A percentile compares a stretch with the other conserved stretches of the same genome.
These are phyloP conservation scores for Mallotus villosus DNA, from an alignment of 2,797 vertebrate species.

Conservation along the genomic window DNA sequence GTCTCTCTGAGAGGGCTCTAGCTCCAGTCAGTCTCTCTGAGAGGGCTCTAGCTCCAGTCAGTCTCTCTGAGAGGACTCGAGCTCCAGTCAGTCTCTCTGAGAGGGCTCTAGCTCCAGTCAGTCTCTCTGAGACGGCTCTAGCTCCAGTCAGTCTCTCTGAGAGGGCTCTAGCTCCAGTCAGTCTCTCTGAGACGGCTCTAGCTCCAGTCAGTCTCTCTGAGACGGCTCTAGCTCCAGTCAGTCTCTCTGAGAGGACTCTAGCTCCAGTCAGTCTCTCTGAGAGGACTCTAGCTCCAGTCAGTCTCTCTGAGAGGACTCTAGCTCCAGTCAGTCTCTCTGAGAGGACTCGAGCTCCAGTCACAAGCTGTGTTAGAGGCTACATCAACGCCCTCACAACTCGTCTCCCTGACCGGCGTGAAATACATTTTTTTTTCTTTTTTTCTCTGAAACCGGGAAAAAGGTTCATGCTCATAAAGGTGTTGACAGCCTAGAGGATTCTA, in stretches of 20 bases:
- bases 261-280: not conserved
- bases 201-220: not conserved
- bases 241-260: not conserved
- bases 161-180: not conserved
- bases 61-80: too few relatives aligned
- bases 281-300: not conserved
- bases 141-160: not conserved
- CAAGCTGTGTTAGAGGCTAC: not conserved
- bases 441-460: not conserved
- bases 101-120: not conserved
- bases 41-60: not conserved
- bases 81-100: not conserved
- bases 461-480: not conserved
- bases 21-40: not conserved
- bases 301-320: not conserved
- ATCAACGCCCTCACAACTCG: not conserved
- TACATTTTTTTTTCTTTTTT: not conserved
- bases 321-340: not conserved
- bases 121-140: not conserved
- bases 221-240: not conserved
- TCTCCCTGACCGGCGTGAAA: not conserved
- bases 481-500: not conserved
- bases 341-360: not conserved
- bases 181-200: not conserved
- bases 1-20: not conserved